These are phyloP conservation scores for Microdon myrmicae DNA, from an alignment of 2,888 invertebrate species.

Conservation along the genomic window DNA sequence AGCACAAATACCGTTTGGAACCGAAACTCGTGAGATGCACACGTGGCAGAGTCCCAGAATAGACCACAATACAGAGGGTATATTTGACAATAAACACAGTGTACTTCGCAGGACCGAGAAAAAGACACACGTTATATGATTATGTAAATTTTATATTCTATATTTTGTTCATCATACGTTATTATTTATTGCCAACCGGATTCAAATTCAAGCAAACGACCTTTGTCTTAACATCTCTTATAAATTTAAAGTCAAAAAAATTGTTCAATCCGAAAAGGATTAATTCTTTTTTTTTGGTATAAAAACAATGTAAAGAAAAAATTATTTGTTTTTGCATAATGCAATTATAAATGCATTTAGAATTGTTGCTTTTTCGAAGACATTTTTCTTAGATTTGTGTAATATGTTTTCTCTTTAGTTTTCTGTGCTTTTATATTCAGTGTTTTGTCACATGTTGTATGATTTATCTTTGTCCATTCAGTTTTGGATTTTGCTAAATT, in stretches of 20 bases:
- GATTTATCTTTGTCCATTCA: conserved; percentile 10
- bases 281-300: conserved; percentile 54
- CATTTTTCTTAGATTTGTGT: conserved; percentile 43
- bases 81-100: too few relatives aligned
- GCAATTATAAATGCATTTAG: conserved; percentile 50
- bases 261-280: too few relatives aligned
- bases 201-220: conserved; percentile 29
- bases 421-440: background rate
- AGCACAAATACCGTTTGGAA: too few relatives aligned
- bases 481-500: conserved; percentile 56
- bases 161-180: conserved; percentile 8
- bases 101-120: too few relatives aligned
- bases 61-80: too few relatives aligned
- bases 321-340: conserved; percentile 38
- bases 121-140: too few relatives aligned
- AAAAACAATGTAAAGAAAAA: conserved; percentile 54
- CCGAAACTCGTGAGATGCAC: too few relatives aligned
- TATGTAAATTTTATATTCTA: too few relatives aligned
- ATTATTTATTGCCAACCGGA: conserved; percentile 42
- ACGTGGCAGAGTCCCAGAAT: too few relatives aligned
- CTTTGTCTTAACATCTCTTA: conserved; percentile 13
- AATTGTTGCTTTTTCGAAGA: conserved; percentile 40
- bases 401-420: conserved; percentile 5
- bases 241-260: too few relatives aligned
- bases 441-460: too few relatives aligned